Base-by-base conservation (phyloP, 2,797 vertebrate genomes). In the Clarias platycephalus region DNA sequence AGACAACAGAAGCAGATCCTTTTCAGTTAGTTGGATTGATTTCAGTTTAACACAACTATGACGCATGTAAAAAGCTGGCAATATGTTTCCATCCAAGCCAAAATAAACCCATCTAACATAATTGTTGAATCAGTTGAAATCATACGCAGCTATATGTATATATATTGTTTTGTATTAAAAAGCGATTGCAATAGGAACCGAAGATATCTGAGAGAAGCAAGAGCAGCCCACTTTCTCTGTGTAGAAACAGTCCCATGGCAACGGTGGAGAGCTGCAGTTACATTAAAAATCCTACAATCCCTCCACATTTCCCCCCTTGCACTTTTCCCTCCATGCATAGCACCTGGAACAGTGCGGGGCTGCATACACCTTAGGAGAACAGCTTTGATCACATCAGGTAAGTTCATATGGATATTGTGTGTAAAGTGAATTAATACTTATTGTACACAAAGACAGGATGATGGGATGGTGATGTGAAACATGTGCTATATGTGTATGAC, bases 241-340 rank as follows among this genome's bases (percentile, higher is more conserved):
- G 88, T 93, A 89, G 94, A 84, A 92, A 95, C 94, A 15, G 89
- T 94, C 87, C 91, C 95, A 86, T 91, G 91, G 94, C 93, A 95
- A 96, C 81, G 81, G 63, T 58, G 77, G 70, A 87, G 86, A 91
- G 91, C 87, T 83, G 88, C 90, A 86, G 91, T 91, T 92, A 89
- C 90, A 91, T 87, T 90, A 87, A 88, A 90, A 88, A 89, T 91
- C 89, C 88, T 89, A 90, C 87, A 86, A 87, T 88, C 83, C 84
- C 88, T 85, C 85, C 74, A 79, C 85, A 22, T 87, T 87, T 84
- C 84, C 49, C 49, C 60, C 76, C 79, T 62, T 70, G 67, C 72
- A 89, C 87, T 80, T 88, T 83, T 89, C 83, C 76, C 90, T 87
- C 78, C 82, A 88, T 91, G 81, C 84, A 75, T 89, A 91, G 90